Base-by-base conservation (phyloP, 2,113 vertebrate species). In the Corythoichthys intestinalis region DNA sequence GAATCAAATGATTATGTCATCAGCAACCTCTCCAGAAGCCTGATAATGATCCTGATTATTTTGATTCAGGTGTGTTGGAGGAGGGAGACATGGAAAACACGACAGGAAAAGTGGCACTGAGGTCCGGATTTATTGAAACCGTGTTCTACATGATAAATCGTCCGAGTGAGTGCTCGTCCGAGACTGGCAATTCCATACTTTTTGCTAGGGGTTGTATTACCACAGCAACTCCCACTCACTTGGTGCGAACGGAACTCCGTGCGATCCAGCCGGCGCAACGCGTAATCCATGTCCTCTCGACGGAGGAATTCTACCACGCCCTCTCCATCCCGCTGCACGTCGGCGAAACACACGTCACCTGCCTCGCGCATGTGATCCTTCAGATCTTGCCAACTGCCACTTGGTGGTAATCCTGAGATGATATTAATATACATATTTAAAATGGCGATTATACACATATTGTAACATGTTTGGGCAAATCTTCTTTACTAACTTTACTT, bases 321-420 rank as follows among this genome's bases (percentile, higher is more conserved):
- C 67, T 93, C 93, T 57, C 94, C 91, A 1, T 94, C 93, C 50
- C 94, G 90, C 83, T 94, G 92, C 71, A 94, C 93, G 28, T 94
- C 93, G 69, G 94, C 92, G 41, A 93, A 95, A 80, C 93, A 95
- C 79, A 94, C 93, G 15, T 94, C 94, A 63, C 93, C 94, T 35
- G 94, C 93, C 81, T 94, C 93, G 44, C 94, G 87, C 93, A 90
- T 93, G 52, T 94, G 94, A 87, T 95, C 93, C 83, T 95, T 94
- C 83, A 95, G 91, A 88, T 96, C 95, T 87, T 95, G 94, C 95
- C 95, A 96, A 84, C 94, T 96, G 71, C 93, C 95, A 67, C 91
- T 92, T 0, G 92, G 92, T 66, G 93, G 93, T 81, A 94, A 90
- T 28, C 94, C 93, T 94, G 73, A 70, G 80, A 67, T 28, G n/a